Evolutionary conservation across 2,888 invertebrate species (phyloP).

Genomic region (Himalopsyche kuldschensis): DNA sequence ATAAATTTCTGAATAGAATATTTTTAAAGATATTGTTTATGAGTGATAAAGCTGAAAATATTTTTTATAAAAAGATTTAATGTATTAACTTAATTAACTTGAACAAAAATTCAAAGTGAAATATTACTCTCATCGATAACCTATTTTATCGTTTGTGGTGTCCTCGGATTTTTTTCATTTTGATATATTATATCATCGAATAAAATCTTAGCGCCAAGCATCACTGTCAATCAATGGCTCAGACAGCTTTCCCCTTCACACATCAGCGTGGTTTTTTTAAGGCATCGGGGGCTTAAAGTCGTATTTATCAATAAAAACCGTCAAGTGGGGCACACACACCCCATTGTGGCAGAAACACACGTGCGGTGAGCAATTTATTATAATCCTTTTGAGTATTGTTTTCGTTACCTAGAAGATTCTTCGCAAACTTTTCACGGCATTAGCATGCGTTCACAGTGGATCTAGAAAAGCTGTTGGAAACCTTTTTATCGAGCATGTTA

Average conservation of each 20-base stretch:
- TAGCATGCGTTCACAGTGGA: slow-evolving; percentile 32
- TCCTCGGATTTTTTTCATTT: no score
- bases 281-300: slow-evolving; percentile 16
- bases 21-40: no score
- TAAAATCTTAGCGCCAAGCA: neutral
- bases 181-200: no score
- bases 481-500: neutral
- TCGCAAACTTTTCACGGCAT: slow-evolving; percentile 19
- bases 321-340: neutral
- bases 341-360: slow-evolving; percentile 2
- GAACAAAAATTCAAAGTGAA: no score
- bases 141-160: no score
- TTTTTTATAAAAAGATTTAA: no score
- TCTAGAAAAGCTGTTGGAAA: slow-evolving; percentile 4
- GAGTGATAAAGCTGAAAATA: no score
- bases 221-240: neutral
- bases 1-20: no score
- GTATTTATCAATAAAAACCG: slow-evolving; percentile 39
- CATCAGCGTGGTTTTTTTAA: neutral
- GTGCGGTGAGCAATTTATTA: slow-evolving; percentile 32
- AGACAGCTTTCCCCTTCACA: neutral
- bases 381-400: slow-evolving; percentile 38
- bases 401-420: slow-evolving; percentile 22
- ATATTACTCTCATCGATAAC: no score
- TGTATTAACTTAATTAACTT: no score